These are phyloP conservation scores for Mechanitis mazaeus DNA, from an alignment of 2,888 invertebrate genomes.

Conservation along the genomic window DNA sequence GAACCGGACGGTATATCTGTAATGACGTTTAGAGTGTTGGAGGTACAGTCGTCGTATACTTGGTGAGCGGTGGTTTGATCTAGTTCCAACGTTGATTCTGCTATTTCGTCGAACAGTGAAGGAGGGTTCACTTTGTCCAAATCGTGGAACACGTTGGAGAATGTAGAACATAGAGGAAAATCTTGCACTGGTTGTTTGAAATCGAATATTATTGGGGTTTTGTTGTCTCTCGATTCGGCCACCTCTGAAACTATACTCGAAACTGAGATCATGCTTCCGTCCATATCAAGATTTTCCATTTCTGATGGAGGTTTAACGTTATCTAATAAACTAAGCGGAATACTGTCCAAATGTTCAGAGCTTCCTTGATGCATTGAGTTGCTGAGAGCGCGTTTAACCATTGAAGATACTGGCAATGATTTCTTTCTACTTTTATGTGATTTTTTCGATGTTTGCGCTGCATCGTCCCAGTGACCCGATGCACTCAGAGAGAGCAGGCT, in stretches of 20 bases:
- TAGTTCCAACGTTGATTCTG: constrained; percentile 76
- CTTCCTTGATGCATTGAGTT: constrained; percentile 74
- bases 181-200: constrained; percentile 75
- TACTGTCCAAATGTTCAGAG: constrained; percentile 80
- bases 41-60: constrained; percentile 78
- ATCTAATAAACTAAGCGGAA: constrained; percentile 81
- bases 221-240: constrained; percentile 73
- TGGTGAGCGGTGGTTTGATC: constrained; percentile 73
- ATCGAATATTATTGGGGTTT: constrained; percentile 73
- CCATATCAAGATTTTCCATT: constrained; percentile 87
- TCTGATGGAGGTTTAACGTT: constrained; percentile 89
- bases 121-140: constrained; percentile 84
- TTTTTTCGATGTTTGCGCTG: constrained; percentile 47
- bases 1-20: constrained; percentile 74
- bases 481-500: constrained; percentile 77
- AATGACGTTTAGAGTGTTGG: constrained; percentile 75
- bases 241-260: constrained; percentile 89
- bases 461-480: constrained; percentile 72
- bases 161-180: constrained; percentile 62
- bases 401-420: constrained; percentile 81
- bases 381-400: constrained; percentile 83
- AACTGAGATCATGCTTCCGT: constrained; percentile 89
- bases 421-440: constrained; percentile 78
- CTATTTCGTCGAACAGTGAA: constrained; percentile 83
- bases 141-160: constrained; percentile 73